phyloP scores from a whole-genome alignment of 23 tunicate genomes.

The Aplidium turbinatum region DNA sequence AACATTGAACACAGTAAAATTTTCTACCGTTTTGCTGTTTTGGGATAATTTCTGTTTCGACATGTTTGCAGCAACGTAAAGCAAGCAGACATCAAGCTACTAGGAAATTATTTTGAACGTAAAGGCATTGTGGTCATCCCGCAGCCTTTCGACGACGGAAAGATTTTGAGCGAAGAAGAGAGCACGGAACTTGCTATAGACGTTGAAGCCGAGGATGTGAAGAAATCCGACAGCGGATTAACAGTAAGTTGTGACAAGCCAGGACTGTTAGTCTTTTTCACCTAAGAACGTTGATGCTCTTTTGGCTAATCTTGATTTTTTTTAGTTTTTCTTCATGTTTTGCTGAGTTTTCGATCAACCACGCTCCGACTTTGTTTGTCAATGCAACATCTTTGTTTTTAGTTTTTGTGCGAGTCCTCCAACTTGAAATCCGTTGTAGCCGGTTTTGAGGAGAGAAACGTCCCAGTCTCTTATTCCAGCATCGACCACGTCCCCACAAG shows the following conservation, averaged over 20 bases:
- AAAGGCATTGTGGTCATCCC: conserved; percentile 20
- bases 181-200: conserved; percentile 33
- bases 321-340: too few relatives aligned
- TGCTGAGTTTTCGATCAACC: too few relatives aligned
- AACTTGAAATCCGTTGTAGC: neutral
- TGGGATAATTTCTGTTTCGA: too few relatives aligned
- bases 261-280: neutral
- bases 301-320: neutral
- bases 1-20: too few relatives aligned
- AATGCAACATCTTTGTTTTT: neutral
- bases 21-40: too few relatives aligned
- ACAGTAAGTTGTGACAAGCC: conserved; percentile 4
- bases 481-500: neutral
- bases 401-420: neutral
- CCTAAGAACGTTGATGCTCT: conserved; percentile 1
- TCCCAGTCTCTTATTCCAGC: neutral
- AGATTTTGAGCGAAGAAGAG: conserved; percentile 16
- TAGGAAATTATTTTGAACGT: conserved; percentile 14
- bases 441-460: neutral
- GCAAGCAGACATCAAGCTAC: too few relatives aligned
- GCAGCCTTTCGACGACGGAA: conserved; percentile 10
- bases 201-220: conserved; percentile 28
- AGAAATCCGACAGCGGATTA: neutral
- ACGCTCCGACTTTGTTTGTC: too few relatives aligned
- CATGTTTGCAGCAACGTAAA: too few relatives aligned